Conservation (phyloP, 2,113 vertebrate species). For the Pampusana beccarii region DNA sequence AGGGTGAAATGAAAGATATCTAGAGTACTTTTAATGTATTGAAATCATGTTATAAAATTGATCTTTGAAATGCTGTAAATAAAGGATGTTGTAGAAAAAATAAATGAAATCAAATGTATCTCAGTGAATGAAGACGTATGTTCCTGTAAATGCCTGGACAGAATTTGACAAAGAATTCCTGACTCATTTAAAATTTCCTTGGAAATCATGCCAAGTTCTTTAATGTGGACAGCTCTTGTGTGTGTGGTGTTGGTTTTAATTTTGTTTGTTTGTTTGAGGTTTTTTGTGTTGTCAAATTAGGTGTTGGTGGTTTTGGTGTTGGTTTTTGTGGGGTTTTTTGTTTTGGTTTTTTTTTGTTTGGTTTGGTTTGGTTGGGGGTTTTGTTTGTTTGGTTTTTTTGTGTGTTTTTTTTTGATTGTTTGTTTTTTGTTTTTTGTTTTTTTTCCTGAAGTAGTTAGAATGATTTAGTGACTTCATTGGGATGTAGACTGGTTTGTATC, state of each 20-base stretch:
- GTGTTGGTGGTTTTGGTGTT: too few species aligned
- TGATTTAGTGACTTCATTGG: neutral
- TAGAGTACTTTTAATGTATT: neutral
- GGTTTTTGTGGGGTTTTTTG: too few species aligned
- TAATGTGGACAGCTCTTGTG: neutral
- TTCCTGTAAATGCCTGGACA: neutral
- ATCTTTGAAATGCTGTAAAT: neutral
- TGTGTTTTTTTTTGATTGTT: too few species aligned
- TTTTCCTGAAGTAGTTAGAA: neutral
- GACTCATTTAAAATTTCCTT: neutral
- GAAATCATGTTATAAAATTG: neutral
- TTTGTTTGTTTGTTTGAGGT: too few species aligned
- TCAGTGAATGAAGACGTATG: neutral
- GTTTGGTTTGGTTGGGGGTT: too few species aligned
- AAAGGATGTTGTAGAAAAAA: neutral
- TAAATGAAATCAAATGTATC: neutral
- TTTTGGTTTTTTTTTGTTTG: too few species aligned
- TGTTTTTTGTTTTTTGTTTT: too few species aligned
- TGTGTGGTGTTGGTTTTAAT: too few species aligned
- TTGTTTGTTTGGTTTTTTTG: too few species aligned
- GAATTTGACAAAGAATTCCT: neutral
- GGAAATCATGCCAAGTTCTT: neutral
- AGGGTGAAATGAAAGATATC: neutral
- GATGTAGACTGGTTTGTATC: neutral
- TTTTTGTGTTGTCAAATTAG: neutral